A percentile compares a stretch with the other conserved stretches of the same genome.
phyloP scores from a whole-genome alignment of 1,140 invertebrate genomes.

The Zaprionus inermis region DNA sequence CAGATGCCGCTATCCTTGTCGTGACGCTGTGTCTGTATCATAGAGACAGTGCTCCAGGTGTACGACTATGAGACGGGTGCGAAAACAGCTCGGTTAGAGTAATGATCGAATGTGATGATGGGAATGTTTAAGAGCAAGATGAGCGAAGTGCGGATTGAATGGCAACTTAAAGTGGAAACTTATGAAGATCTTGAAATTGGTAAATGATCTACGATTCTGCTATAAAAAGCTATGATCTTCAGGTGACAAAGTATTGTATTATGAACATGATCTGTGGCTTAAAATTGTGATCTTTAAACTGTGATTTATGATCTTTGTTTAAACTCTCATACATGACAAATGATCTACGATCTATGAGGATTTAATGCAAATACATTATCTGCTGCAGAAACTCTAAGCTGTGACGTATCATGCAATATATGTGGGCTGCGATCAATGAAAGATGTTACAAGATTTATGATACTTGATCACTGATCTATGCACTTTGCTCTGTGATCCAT shows the following conservation, averaged over 20 bases:
- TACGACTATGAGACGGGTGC: slow-evolving; percentile 49
- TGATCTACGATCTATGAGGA: not conserved
- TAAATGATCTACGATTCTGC: not conserved
- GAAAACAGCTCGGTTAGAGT: not conserved
- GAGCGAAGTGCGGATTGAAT: not conserved
- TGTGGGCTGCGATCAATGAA: too few species aligned
- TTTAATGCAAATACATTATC: not conserved
- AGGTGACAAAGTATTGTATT: too few species aligned
- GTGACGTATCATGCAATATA: too few species aligned
- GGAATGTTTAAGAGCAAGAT: not conserved
- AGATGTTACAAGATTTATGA: not conserved
- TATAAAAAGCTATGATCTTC: too few species aligned
- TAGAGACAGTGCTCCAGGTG: slow-evolving; percentile 76
- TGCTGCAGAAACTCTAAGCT: not conserved
- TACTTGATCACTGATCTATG: not conserved
- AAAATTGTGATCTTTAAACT: too few species aligned
- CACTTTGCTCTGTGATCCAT: not conserved
- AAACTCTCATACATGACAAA: not conserved
- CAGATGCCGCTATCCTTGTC: slow-evolving; percentile 68
- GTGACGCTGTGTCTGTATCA: slow-evolving; percentile 76
- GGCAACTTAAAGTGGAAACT: not conserved
- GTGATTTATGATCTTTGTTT: not conserved
- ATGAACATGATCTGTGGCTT: too few species aligned
- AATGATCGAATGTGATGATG: not conserved
- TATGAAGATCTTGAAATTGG: not conserved